Base-by-base conservation (phyloP, 2,888 invertebrate genomes). In the Blastobasis lacticolella region DNA sequence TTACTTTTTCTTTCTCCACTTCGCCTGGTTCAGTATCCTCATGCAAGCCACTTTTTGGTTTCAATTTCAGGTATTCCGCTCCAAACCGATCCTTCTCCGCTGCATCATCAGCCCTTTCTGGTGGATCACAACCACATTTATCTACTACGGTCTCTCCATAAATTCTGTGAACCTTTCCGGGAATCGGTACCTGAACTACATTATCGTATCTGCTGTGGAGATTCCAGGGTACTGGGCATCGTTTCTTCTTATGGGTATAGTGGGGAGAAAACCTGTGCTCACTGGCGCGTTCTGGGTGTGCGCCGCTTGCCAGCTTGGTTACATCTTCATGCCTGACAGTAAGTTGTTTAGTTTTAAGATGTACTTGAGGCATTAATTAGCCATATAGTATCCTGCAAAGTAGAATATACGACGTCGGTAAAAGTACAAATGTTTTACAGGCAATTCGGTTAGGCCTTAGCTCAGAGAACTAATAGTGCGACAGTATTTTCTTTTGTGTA, bases 211-310 rank as follows among this genome's bases (percentile, higher is more conserved):
- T 0, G 76, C 91, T 4, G 89, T 93, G 4, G 94, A 94, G 76
- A 91, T 94, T 54, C 94, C 94, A 0, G 94, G 92, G 0, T 93
- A 92, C 67, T 84, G 92, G 69, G 71, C 91, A 10, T 92, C 92
- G 0, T 91, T 91, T 52, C 69, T 92, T 10, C 75, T 92, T 45
- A 83, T 94, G 66, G 91, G 93, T 64, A 84, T 88, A 50, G 69
- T 91, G 6, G 93, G 93, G 0, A 81, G 93, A 54, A 91, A 92
- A 61, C 88, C 90, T 3, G 91, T 92, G 0, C 79, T 93, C 8
- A 90, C 90, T 48, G 78, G 80, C 5, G 90, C 91, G 0, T 92
- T 92, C 73, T 70, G 92, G 57, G 55, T 92, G 4, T 93, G 93
- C 60, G 93, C 91, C 5, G 66, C 78, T 0, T 90, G 91, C 54